Evolutionary conservation across 2,113 vertebrate species (phyloP).

Genomic region (Epinephelus moara): DNA sequence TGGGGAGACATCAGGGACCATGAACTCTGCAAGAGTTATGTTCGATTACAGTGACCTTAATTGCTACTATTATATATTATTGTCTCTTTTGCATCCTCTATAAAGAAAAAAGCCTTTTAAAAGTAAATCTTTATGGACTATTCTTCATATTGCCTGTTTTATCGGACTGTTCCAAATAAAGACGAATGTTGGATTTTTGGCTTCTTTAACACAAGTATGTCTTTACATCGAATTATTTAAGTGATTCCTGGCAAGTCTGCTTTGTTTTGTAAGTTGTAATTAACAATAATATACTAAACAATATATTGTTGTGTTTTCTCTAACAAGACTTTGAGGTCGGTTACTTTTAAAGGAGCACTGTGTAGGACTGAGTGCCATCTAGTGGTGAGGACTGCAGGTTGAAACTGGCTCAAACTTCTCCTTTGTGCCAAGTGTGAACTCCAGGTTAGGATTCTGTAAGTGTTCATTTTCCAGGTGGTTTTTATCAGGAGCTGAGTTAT

Average conservation of each 20-base stretch:
- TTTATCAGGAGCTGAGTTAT: no score
- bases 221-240: conserved; percentile 57
- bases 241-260: conserved; percentile 15
- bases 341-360: neutral
- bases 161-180: conserved; percentile 86
- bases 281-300: conserved; percentile 42
- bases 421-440: no score
- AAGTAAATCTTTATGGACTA: conserved; percentile 84
- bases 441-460: no score
- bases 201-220: conserved; percentile 75
- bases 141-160: conserved; percentile 88
- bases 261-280: conserved; percentile 46
- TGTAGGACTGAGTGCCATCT: no score
- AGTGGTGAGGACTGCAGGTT: no score
- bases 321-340: neutral
- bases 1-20: conserved; percentile 99
- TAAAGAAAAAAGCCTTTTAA: conserved; percentile 84
- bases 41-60: conserved; percentile 94
- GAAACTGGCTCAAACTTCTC: no score
- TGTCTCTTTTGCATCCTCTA: conserved; percentile 86
- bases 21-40: conserved; percentile 98
- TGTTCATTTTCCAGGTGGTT: no score
- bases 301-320: conserved; percentile 37
- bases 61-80: conserved; percentile 76
- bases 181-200: conserved; percentile 81